phyloP scores from a whole-genome alignment of 1,140 invertebrate genomes.

The Grapholita molesta region DNA sequence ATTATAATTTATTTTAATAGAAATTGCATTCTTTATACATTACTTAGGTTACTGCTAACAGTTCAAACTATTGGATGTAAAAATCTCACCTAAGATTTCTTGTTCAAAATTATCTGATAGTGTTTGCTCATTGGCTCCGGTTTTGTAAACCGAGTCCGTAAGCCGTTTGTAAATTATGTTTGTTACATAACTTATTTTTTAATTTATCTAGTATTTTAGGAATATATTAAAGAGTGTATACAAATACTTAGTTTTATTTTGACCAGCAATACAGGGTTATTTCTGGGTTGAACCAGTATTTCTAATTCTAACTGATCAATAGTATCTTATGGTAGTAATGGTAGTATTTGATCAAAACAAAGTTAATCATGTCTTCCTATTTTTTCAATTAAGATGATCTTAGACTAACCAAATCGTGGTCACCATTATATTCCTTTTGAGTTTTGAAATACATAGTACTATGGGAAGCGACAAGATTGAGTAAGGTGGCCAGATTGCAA shows the following conservation, averaged over 20 bases:
- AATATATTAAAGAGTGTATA: slow-evolving; percentile 62
- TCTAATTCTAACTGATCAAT: no score
- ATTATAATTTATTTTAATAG: slow-evolving; percentile 19
- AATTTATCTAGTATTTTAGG: slow-evolving; percentile 65
- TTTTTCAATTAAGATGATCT: no score
- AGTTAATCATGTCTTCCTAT: no score
- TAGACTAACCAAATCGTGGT: no score
- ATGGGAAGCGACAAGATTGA: no score
- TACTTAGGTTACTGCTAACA: not conserved
- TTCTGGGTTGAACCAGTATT: no score
- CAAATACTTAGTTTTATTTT: slow-evolving; percentile 42
- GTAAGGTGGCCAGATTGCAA: no score
- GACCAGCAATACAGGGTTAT: not conserved
- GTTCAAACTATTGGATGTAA: slow-evolving; percentile 10
- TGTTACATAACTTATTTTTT: slow-evolving; percentile 68
- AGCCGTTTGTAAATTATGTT: slow-evolving; percentile 45
- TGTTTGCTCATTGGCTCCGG: slow-evolving; percentile 29
- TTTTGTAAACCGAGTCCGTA: slow-evolving; percentile 31
- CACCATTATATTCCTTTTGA: no score
- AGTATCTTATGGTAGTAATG: no score
- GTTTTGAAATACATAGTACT: no score
- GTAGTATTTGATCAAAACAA: no score
- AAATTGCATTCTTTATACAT: not conserved
- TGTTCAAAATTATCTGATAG: slow-evolving; percentile 16
- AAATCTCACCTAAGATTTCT: not conserved